Conservation (phyloP, 2,113 vertebrate genomes). For the Stigmatopora nigra region DNA sequence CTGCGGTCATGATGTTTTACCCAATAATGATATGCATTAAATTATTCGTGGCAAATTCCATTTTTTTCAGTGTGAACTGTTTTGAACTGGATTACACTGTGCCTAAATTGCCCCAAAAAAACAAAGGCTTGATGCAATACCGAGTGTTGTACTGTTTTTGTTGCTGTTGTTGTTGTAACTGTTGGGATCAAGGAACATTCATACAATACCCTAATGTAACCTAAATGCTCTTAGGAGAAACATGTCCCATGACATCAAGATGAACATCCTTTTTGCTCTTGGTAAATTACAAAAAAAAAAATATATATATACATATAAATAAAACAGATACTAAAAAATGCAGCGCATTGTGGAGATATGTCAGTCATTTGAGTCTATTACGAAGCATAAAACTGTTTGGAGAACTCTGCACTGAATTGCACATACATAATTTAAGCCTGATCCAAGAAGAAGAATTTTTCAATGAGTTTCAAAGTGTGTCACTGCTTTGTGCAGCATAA, state of each 20-base stretch:
- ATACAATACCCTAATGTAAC: background rate
- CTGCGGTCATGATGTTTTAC: background rate
- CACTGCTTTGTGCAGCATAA: slow-evolving; percentile 5
- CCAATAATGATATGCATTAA: background rate
- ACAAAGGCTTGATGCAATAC: background rate
- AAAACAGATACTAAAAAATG: background rate
- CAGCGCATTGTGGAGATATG: slow-evolving; percentile 29
- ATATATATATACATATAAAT: too few species aligned
- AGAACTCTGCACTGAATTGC: slow-evolving; percentile 59
- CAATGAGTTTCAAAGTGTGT: slow-evolving; percentile 34
- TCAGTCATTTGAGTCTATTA: slow-evolving; percentile 61
- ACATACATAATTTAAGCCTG: slow-evolving; percentile 62
- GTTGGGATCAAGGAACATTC: too few species aligned
- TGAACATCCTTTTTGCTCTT: slow-evolving; percentile 22
- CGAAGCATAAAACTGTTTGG: slow-evolving; percentile 64
- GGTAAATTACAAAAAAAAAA: background rate
- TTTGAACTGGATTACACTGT: too few species aligned
- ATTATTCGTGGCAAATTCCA: background rate
- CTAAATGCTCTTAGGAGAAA: slow-evolving; percentile 9
- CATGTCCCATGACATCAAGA: slow-evolving; percentile 9
- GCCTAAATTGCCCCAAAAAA: too few species aligned
- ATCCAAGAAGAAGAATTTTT: slow-evolving; percentile 53
- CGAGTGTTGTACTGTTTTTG: too few species aligned
- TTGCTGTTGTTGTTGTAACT: background rate
- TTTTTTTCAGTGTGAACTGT: too few species aligned